Evolutionary conservation across 2,797 vertebrate genomes (phyloP).

Genomic region (Australoheros facetus): DNA sequence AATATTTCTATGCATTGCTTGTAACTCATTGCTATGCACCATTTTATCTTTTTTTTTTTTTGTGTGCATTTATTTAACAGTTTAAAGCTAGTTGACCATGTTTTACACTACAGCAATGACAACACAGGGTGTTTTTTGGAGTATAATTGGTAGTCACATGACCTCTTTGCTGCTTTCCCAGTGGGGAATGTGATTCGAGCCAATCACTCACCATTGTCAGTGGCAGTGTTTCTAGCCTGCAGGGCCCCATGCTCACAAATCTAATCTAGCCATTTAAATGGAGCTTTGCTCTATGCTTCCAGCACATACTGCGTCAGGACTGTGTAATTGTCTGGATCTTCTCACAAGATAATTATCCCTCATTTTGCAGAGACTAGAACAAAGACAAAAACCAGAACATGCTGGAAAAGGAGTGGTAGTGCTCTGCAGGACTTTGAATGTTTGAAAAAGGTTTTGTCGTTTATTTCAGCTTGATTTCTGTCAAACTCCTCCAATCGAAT

Average conservation of each 20-base stretch:
- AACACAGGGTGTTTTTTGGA: neutral
- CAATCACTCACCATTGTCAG: constrained; percentile 61
- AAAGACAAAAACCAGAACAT: constrained; percentile 22
- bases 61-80: neutral
- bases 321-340: constrained; percentile 73
- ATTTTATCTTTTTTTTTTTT: neutral
- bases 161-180: constrained; percentile 25
- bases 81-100: neutral
- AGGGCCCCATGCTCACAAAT: constrained; percentile 66
- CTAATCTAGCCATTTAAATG: constrained; percentile 76
- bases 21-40: neutral
- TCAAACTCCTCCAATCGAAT: constrained; percentile 23
- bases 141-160: constrained; percentile 38
- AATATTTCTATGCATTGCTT: neutral
- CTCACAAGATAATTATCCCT: constrained; percentile 69
- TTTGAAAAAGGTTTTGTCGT: neutral
- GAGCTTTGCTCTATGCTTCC: constrained; percentile 57
- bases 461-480: constrained; percentile 22
- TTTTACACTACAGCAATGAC: neutral
- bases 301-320: constrained; percentile 61
- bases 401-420: neutral
- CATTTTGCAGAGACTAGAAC: constrained; percentile 44
- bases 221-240: constrained; percentile 58
- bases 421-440: neutral
- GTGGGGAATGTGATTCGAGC: constrained; percentile 37